Evolutionary conservation across 1,140 invertebrate genomes (phyloP), one percentile per base, ranked within the genome.

Genomic region (Lasaia peninsularis): DNA sequence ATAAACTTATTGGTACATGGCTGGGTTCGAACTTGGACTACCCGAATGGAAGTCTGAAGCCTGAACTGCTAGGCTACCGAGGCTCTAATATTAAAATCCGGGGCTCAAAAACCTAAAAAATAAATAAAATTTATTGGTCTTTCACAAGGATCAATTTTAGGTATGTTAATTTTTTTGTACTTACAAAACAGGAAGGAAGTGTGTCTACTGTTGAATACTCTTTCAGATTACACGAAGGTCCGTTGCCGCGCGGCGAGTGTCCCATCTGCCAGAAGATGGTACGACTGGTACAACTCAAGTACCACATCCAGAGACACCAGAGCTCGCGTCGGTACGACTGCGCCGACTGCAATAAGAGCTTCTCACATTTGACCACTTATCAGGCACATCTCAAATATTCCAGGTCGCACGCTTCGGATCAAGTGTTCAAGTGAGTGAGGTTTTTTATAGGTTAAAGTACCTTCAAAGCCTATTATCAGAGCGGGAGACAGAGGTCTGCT

Each of bases 261-360:
- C 78, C 76, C 0, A 67, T 84, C 2, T 87, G 83, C 52, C 70
- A 75, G 64, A 87, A 87, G 54, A 75, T 78, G 78, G 83, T 86
- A 6, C 68, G 83, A 0, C 60, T 65, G 0, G 74, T 79, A 10
- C 83, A 84, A 11, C 61, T 86, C 0, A 84, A 85, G 52, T 84
- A 81, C 55, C 83, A 86, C 69, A 71, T 83, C 5, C 75, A 76
- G 18, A 6, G 80, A 2, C 83, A 86, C 48, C 49, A 82, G 56
- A 76, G 70, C 51, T 76, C 71, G 24, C 61, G 53, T 0, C 59
- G 71, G 0, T 81, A 75, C 40, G 75, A 78, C 35, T 86, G 83
- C 24, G 31, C n/a, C 0, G 75, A 78, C 5, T 86, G 83, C 35
- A 66, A 73, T n/a, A 84, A 84, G 60, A 62, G 75, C 9, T 83